phyloP scores from a whole-genome alignment of 1,140 invertebrate species.

The Tenebrio molitor region DNA sequence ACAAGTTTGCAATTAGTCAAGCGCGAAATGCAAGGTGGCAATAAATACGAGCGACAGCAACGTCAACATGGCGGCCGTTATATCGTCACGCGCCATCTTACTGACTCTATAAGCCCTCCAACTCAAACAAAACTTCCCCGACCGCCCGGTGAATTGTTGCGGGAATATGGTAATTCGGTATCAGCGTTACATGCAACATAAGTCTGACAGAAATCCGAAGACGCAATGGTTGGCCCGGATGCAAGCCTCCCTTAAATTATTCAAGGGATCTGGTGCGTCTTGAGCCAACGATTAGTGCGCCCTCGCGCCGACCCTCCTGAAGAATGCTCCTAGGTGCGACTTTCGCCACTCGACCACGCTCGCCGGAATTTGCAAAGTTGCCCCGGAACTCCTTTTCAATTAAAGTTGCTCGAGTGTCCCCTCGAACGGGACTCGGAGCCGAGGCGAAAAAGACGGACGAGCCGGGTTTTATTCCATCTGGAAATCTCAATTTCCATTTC shows the following conservation, averaged over 20 bases:
- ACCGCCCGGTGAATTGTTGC: constrained; percentile 41
- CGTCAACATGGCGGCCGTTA: constrained; percentile 38
- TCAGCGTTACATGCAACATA: constrained; percentile 40
- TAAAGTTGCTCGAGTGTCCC: constrained; percentile 25
- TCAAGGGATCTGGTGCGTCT: background rate
- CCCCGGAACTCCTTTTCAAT: constrained; percentile 17
- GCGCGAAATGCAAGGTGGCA: constrained; percentile 33
- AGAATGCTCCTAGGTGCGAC: background rate
- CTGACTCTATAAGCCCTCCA: constrained; percentile 43
- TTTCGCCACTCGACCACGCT: too few species aligned
- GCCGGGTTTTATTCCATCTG: background rate
- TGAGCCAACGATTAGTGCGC: too few species aligned
- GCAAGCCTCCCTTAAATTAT: constrained; percentile 16
- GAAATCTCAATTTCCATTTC: constrained; percentile 16
- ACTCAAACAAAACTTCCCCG: constrained; percentile 42
- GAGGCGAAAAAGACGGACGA: background rate
- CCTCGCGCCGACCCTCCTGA: background rate
- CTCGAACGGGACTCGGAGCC: too few species aligned
- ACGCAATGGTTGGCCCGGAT: constrained; percentile 14
- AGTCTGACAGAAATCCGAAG: constrained; percentile 27
- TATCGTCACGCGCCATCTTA: constrained; percentile 49
- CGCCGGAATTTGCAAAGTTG: constrained; percentile 22
- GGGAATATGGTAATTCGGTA: constrained; percentile 45
- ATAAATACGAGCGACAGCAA: constrained; percentile 21
- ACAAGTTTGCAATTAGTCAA: constrained; percentile 35